A percentile compares a stretch with the other conserved stretches of the same genome.
Conservation (phyloP, 2,113 vertebrate genomes). For the Eulacestoma nigropectus region DNA sequence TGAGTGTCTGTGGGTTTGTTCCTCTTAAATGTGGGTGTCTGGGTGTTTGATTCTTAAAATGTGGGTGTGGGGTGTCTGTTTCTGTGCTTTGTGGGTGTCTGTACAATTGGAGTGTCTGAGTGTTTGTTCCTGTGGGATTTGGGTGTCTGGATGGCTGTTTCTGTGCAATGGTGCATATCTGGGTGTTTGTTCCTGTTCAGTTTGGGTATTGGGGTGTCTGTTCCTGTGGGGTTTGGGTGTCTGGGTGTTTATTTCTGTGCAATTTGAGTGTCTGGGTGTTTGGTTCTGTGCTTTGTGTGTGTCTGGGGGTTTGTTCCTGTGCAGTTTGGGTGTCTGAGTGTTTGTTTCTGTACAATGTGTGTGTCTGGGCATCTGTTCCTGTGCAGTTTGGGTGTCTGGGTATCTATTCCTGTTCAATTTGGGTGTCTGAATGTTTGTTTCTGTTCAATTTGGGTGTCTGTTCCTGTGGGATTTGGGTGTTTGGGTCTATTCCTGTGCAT, state of each 20-base stretch:
- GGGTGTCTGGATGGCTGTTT: neutral
- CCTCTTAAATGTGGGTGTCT: too few species aligned
- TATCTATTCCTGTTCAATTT: neutral
- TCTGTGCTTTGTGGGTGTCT: too few species aligned
- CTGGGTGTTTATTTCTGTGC: neutral
- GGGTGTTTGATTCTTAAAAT: neutral
- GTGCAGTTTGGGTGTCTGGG: fast-evolving
- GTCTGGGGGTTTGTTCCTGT: neutral
- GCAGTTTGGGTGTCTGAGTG: neutral
- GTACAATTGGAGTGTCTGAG: fast-evolving
- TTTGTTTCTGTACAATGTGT: fast-evolving
- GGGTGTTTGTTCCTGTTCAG: neutral
- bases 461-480: too few species aligned
- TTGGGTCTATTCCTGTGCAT: fast-evolving
- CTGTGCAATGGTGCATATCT: neutral
- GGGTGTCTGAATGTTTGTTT: too few species aligned
- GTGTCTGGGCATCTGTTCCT: too few species aligned
- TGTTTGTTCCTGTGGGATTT: neutral
- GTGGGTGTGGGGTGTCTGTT: neutral
- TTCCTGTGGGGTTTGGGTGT: neutral
- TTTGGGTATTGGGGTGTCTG: too few species aligned
- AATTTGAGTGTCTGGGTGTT: neutral
- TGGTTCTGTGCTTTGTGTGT: neutral
- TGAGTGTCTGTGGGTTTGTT: too few species aligned
- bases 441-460: fast-evolving